Conservation (phyloP, 1,140 invertebrate species). For the Lepidurus arcticus region DNA sequence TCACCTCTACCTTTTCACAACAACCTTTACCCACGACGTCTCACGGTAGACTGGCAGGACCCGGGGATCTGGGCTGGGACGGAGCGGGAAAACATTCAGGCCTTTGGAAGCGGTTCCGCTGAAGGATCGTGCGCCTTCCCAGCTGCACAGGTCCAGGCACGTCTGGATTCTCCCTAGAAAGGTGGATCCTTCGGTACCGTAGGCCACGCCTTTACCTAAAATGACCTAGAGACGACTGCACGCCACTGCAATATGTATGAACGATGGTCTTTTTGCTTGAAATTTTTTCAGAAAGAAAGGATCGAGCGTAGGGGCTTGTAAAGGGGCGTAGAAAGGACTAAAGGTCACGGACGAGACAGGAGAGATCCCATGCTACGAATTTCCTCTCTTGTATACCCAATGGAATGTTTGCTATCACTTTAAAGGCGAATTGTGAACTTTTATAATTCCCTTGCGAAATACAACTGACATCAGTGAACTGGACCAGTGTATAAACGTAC, state of each 20-base stretch:
- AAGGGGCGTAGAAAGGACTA: neutral
- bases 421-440: too few relatives aligned
- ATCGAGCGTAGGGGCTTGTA: neutral
- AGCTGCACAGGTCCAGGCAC: neutral
- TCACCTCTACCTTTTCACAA: neutral
- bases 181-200: neutral
- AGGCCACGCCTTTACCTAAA: neutral
- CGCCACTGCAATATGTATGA: neutral
- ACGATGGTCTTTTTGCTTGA: neutral
- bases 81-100: neutral
- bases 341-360: neutral
- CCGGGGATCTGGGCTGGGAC: neutral
- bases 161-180: neutral
- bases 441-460: too few relatives aligned
- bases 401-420: neutral
- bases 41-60: neutral
- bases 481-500: too few relatives aligned
- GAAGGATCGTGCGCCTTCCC: neutral
- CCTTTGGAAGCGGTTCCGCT: neutral
- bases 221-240: constrained; percentile 11
- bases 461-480: too few relatives aligned
- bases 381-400: neutral
- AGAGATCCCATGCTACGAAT: constrained; percentile 2
- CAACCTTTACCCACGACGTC: neutral
- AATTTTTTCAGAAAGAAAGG: neutral